Conservation (phyloP, 2,888 invertebrate genomes). For the Eumacrocentrus americanus region DNA sequence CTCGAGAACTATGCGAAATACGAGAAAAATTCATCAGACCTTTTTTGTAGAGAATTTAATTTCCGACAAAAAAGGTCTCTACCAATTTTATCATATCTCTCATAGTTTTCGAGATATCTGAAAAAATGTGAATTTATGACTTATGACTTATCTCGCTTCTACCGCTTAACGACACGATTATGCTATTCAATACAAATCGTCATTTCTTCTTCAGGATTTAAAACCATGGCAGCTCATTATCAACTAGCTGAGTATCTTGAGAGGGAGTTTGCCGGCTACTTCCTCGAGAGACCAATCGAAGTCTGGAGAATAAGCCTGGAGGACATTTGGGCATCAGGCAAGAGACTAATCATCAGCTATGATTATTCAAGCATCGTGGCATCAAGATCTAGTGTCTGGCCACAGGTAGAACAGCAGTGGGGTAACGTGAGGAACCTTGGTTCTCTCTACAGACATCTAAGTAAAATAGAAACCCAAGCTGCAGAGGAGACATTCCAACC, state of each 20-base stretch:
- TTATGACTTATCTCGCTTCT: too few species aligned
- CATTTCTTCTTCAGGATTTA: conserved; percentile 54
- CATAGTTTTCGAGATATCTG: too few species aligned
- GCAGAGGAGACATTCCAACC: conserved; percentile 16
- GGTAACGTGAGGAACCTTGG: conserved; percentile 67
- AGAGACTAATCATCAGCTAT: conserved; percentile 65
- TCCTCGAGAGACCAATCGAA: conserved; percentile 55
- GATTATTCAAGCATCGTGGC: conserved; percentile 59
- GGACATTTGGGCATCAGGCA: conserved; percentile 63
- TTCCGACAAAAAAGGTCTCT: too few species aligned
- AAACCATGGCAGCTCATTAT: conserved; percentile 49
- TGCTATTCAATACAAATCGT: not conserved
- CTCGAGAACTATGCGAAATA: too few species aligned
- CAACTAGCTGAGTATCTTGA: conserved; percentile 58
- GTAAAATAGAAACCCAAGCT: conserved; percentile 39
- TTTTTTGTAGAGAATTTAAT: too few species aligned
- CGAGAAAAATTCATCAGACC: too few species aligned
- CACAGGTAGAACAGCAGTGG: conserved; percentile 71
- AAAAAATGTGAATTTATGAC: too few species aligned
- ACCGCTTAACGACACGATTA: too few species aligned
- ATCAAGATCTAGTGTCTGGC: conserved; percentile 61
- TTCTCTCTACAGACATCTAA: conserved; percentile 65
- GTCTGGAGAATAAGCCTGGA: conserved; percentile 62
- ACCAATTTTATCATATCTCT: too few species aligned
- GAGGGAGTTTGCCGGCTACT: conserved; percentile 53